Evolutionary conservation across 1,140 invertebrate species (phyloP), one percentile per base, ranked within the genome.

Genomic region (Chironomus tepperi): DNA sequence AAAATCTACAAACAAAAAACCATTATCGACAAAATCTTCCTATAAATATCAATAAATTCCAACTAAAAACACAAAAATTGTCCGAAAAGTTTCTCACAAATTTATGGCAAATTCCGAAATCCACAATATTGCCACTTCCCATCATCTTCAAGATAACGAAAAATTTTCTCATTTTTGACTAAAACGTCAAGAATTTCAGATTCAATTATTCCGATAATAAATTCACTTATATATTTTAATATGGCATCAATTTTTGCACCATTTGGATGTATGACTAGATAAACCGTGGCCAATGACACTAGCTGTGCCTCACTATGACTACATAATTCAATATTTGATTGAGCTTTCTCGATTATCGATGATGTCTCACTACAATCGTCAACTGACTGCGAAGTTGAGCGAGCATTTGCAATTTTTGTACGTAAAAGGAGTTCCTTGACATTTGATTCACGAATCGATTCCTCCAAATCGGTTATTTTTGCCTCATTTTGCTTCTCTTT

Each of bases 231-330:
- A 18, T 70, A 70, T 18, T 19, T 10, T 2, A 18, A 21, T 10
- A 70, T 19, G 9, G 65, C 19, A 81, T 94, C 92, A 3, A 93
- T 86, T 75, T 90, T 91, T 2, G 93, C 92, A 65, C 93, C 93
- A 79, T 92, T 91, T 0, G 93, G 94, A 85, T 96, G 93, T 67
- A 95, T 90, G 80, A 95, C 90, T 42, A 95, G 85, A 84, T 94
- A 95, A 47, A 91, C 91, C 16, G 92, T 90, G 73, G 94, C 89
- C 57, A 95, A 84, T 76, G 92, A 91, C 76, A 91, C 88, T n/a
- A 91, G 81, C 79, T 88, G 88, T 0, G 89, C 89, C 78, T 91
- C 89, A 73, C n/a, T 57, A 0, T 12, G n/a, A 57, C 47, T n/a
- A 57, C 47, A 57, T 1, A 57, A 12, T 15, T 83, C 82, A 74